Evolutionary conservation across 1,140 invertebrate species (phyloP).

Genomic region (Aphelinus certus): DNA sequence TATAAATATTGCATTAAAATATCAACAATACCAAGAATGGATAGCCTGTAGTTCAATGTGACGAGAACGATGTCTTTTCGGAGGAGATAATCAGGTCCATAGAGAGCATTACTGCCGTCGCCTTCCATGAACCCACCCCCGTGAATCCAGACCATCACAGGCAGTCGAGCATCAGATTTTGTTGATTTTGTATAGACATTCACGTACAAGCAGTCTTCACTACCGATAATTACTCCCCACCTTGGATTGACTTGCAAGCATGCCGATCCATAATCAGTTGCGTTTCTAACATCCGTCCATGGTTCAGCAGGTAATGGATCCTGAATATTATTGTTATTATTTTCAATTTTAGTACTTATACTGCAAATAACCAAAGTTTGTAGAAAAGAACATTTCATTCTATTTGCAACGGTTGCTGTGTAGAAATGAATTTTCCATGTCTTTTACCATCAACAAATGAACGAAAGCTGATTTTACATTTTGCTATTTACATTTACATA

Average conservation of each 20-base stretch:
- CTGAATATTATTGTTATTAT: neutral
- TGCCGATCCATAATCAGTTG: neutral
- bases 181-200: neutral
- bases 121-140: conserved; percentile 64
- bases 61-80: conserved; percentile 70
- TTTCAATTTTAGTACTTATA: no score
- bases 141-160: conserved; percentile 68
- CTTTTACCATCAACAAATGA: no score
- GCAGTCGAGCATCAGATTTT: conserved; percentile 25
- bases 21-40: conserved; percentile 65
- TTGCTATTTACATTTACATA: no score
- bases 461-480: no score
- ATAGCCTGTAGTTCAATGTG: conserved; percentile 73
- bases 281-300: neutral
- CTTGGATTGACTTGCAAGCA: neutral
- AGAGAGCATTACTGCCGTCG: conserved; percentile 51
- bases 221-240: no score
- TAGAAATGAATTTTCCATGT: no score
- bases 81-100: conserved; percentile 58
- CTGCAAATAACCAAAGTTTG: no score
- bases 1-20: no score
- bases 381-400: no score
- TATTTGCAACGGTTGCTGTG: no score
- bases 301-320: neutral
- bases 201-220: neutral